Base-by-base conservation (phyloP, 1,140 invertebrate species). In the Drosophila mauritiana region DNA sequence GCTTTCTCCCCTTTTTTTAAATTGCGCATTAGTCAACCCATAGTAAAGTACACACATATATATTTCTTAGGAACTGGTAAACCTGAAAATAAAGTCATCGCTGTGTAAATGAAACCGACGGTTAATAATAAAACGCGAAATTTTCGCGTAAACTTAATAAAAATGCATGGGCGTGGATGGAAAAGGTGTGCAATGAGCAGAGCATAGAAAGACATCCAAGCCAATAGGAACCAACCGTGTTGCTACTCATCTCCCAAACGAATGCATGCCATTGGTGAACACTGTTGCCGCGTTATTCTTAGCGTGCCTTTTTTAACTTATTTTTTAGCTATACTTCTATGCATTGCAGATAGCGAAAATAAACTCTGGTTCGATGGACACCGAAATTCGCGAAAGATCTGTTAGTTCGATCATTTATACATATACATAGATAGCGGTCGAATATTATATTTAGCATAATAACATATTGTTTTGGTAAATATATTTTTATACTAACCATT, bases 201-300 rank as follows among this genome's bases (percentile, higher is more conserved):
- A 70, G 17, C 37, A 20, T 64, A 49, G 48, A 27, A 25, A 46
- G 45, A 13, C 31, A 65, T 61, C 4, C 17, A 77, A 59, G 72
- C 80, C 80, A 84, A 83, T 84, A 70, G 59, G 72, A 73, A 72
- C 31, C 25, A 36, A 45, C 73, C 73, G 34, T 17, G 45, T n/a
- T 17, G 34, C 25, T 36, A 37, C 57, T 37, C 58, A 39, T 25
- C 43, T 46, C 20, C 68, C 22, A 53, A n/a, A 48, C 49, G 74
- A 46, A 56, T 67, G 59, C 59, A 54, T 51, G 42, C 80, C 45
- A 83, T 84, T 83, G 80, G 64, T 65, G 63, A 62, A 78, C 42
- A 62, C 56, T 63, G 63, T 74, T 78, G 61, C 49, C 27, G 62
- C 57, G 63, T 56, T 64, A 49, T 78, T 78, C 62, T 45, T 59